Evolutionary conservation across 2,797 vertebrate genomes (phyloP).

Genomic region (Ctenochaetus hawaiiensis): DNA sequence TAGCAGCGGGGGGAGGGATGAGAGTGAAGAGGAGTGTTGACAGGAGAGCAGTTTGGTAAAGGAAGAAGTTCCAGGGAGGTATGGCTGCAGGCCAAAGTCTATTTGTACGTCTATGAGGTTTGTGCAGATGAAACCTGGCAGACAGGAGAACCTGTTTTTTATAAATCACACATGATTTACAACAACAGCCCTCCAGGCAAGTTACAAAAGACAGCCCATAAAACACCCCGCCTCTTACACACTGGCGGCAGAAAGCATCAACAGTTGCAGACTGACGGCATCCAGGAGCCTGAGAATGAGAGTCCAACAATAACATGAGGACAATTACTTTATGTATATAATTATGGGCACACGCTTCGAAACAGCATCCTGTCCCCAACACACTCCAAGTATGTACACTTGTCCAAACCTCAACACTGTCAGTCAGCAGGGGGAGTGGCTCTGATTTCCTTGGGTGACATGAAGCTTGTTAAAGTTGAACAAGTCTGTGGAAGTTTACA

Average conservation of each 20-base stretch:
- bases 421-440: constrained; percentile 30
- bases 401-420: constrained; percentile 6
- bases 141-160: constrained; percentile 82
- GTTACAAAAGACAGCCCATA: constrained; percentile 61
- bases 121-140: constrained; percentile 78
- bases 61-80: constrained; percentile 82
- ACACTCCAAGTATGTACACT: constrained; percentile 42
- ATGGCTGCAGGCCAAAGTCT: constrained; percentile 83
- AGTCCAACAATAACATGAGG: constrained; percentile 64
- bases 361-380: constrained; percentile 56
- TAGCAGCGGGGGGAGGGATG: constrained; percentile 53
- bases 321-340: constrained; percentile 64
- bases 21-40: constrained; percentile 73
- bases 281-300: constrained; percentile 65
- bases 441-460: constrained; percentile 52
- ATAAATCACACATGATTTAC: constrained; percentile 85
- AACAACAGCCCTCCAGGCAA: constrained; percentile 73
- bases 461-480: constrained; percentile 64
- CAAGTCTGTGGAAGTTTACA: constrained; percentile 51
- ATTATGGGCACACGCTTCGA: constrained; percentile 60
- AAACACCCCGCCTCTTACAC: constrained; percentile 66
- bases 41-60: constrained; percentile 74
- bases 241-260: constrained; percentile 67
- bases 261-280: constrained; percentile 64
- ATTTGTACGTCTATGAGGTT: constrained; percentile 81